Evolutionary conservation across 2,797 vertebrate genomes (phyloP).

Genomic region (Enoplosus armatus): DNA sequence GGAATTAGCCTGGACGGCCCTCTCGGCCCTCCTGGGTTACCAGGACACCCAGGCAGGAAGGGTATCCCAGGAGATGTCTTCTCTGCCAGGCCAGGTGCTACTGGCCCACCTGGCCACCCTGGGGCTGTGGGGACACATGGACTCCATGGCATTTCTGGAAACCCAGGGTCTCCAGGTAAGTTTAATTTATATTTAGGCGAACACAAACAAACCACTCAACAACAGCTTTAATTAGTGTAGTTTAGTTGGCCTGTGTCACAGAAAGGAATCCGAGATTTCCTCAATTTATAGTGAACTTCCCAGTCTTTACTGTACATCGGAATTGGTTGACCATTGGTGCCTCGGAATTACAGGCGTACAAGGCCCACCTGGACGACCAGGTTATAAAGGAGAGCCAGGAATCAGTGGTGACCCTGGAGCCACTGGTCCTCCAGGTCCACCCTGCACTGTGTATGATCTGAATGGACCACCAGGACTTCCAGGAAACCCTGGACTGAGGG

Average conservation of each 20-base stretch:
- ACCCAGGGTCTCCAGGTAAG: conserved; percentile 64
- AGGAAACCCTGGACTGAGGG: conserved; percentile 61
- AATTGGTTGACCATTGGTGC: not conserved
- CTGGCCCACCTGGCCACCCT: conserved; percentile 54
- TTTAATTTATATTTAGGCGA: not conserved
- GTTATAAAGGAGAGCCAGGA: conserved; percentile 69
- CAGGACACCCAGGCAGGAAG: conserved; percentile 63
- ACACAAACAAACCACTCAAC: conserved; percentile 16
- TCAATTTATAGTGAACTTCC: not conserved
- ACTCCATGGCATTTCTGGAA: conserved; percentile 62
- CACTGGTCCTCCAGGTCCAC: conserved; percentile 56
- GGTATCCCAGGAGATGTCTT: conserved; percentile 61
- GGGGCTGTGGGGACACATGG: conserved; percentile 58
- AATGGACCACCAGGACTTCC: conserved; percentile 45
- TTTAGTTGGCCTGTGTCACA: not conserved
- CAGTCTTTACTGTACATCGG: not conserved
- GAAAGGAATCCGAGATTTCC: not conserved
- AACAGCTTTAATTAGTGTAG: not conserved
- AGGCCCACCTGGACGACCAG: conserved; percentile 61
- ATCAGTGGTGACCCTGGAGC: conserved; percentile 59
- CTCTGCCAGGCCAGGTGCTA: conserved; percentile 33
- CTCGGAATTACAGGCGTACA: conserved; percentile 53
- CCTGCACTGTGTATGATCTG: conserved; percentile 45
- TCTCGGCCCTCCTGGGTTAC: conserved; percentile 61
- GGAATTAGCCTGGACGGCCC: conserved; percentile 63